phyloP scores from a whole-genome alignment of 2,113 vertebrate genomes.

The Coturnix japonica region DNA sequence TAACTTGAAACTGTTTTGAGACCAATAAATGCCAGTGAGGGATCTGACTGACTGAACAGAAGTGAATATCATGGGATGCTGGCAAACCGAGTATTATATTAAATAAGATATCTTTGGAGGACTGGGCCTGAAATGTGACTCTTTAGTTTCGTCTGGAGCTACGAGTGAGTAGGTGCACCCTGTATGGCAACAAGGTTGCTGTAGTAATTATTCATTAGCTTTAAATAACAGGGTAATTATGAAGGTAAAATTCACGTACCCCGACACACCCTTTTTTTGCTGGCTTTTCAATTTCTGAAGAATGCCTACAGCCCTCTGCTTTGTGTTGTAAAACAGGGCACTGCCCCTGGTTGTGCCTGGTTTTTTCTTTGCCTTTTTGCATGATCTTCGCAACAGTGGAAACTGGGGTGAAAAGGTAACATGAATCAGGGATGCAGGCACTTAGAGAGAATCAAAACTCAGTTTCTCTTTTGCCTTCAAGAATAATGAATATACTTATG shows the following conservation, averaged over 20 bases:
- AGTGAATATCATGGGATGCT: neutral
- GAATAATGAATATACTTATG: neutral
- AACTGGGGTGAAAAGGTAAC: slow-evolving; percentile 62
- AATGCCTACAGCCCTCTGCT: slow-evolving; percentile 57
- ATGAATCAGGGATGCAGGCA: slow-evolving; percentile 11
- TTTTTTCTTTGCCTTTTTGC: slow-evolving; percentile 43
- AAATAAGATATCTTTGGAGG: neutral
- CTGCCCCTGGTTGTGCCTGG: neutral
- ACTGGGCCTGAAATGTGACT: neutral
- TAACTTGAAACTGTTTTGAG: neutral
- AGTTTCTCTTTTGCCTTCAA: slow-evolving; percentile 10
- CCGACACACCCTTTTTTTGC: slow-evolving; percentile 64
- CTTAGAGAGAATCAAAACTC: neutral
- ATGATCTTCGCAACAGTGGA: neutral
- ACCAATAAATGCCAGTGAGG: neutral
- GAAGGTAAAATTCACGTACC: slow-evolving; percentile 62
- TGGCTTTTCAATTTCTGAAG: slow-evolving; percentile 60
- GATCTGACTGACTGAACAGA: neutral
- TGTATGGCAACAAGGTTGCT: slow-evolving; percentile 36
- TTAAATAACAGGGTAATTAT: slow-evolving; percentile 73
- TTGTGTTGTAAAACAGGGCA: slow-evolving; percentile 52
- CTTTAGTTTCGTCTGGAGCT: slow-evolving; percentile 23
- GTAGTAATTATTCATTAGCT: slow-evolving; percentile 74
- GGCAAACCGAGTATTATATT: neutral
- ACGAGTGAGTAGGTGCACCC: slow-evolving; percentile 7